Conservation (phyloP, 2,113 vertebrate species). For the Gorsachius goisagi region DNA sequence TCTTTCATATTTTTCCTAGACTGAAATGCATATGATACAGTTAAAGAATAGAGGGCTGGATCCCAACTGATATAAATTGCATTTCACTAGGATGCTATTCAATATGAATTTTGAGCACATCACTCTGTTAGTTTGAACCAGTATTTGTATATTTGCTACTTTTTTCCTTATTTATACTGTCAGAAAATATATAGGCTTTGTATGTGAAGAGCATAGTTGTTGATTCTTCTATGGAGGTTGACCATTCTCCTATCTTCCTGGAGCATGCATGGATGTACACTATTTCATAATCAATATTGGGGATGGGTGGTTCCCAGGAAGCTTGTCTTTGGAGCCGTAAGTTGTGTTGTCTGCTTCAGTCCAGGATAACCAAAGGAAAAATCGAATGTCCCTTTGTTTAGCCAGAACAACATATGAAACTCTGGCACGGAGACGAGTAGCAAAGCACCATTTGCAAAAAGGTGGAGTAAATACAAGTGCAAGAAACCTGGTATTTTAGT, state of each 20-base stretch:
- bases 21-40: too few species aligned
- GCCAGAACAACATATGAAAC: background rate
- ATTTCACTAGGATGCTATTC: background rate
- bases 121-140: background rate
- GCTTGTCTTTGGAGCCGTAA: background rate
- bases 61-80: background rate
- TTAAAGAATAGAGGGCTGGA: background rate
- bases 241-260: background rate
- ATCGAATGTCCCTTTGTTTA: background rate
- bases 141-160: background rate
- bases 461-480: background rate
- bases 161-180: background rate
- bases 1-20: background rate
- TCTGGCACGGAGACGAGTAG: background rate
- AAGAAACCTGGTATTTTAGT: background rate
- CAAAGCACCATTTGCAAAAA: background rate
- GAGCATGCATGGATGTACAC: background rate
- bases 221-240: background rate
- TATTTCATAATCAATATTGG: background rate
- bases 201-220: background rate
- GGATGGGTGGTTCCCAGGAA: background rate
- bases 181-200: background rate
- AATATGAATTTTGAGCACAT: background rate
- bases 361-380: background rate
- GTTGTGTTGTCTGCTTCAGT: background rate